phyloP scores from a whole-genome alignment of 92 coral and sea anemone species.

The Umimayanthus kanabou region DNA sequence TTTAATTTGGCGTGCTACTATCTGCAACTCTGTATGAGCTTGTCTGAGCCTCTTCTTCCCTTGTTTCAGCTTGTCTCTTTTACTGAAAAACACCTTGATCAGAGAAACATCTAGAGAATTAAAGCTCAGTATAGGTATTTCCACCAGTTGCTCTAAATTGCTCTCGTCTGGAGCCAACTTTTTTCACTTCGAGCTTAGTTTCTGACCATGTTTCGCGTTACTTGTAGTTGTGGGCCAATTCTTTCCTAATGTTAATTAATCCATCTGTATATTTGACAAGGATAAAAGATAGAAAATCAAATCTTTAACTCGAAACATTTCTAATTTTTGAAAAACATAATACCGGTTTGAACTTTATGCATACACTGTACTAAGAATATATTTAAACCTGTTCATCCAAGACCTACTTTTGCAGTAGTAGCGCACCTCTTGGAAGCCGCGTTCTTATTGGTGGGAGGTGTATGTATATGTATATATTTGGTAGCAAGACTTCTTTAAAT shows the following conservation, averaged over 20 bases:
- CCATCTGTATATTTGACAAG: not conserved
- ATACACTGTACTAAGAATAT: slow-evolving; percentile 11
- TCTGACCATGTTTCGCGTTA: slow-evolving; percentile 33
- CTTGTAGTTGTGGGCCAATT: slow-evolving; percentile 31
- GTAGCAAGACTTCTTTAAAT: too few species aligned
- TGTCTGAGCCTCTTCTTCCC: slow-evolving; percentile 3
- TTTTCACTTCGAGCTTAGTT: slow-evolving; percentile 16
- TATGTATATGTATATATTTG: too few species aligned
- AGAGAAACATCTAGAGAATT: slow-evolving; percentile 17
- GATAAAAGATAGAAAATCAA: not conserved
- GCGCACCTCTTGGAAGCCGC: too few species aligned
- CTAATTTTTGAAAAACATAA: not conserved
- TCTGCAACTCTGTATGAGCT: slow-evolving; percentile 6
- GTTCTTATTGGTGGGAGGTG: too few species aligned
- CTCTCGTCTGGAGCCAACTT: slow-evolving; percentile 23
- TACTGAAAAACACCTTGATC: slow-evolving; percentile 14
- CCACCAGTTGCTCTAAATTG: slow-evolving; percentile 4
- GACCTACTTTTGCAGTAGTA: too few species aligned
- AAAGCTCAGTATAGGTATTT: not conserved
- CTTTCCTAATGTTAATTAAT: slow-evolving; percentile 34
- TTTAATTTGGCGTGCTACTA: slow-evolving; percentile 16
- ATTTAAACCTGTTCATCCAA: not conserved
- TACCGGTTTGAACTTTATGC: not conserved
- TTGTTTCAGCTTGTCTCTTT: slow-evolving; percentile 8
- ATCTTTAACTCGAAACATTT: slow-evolving; percentile 4